Percentiles rank a stretch among this genome's conserved stretches.
phyloP scores from a whole-genome alignment of 2,113 vertebrate genomes.

The Orycteropus afer region DNA sequence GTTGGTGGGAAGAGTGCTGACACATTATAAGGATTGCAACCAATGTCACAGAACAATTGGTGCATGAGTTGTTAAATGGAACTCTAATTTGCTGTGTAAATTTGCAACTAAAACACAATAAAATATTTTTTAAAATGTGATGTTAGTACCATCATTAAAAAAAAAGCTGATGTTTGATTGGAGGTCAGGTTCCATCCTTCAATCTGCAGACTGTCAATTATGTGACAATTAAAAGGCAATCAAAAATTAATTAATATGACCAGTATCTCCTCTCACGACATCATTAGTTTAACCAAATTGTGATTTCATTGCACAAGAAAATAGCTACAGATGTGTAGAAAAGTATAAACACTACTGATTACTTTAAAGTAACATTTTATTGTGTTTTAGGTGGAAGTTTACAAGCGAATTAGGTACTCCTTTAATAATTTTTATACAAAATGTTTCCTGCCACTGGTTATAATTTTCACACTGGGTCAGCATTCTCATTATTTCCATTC shows the following conservation, averaged over 20 bases:
- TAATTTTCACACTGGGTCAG: neutral
- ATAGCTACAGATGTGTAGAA: constrained; percentile 32
- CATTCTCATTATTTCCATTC: too few species aligned
- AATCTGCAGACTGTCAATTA: neutral
- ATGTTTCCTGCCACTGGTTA: neutral
- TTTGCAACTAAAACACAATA: neutral
- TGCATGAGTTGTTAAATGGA: neutral
- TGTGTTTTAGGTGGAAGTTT: neutral
- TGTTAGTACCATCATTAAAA: neutral
- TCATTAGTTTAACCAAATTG: constrained; percentile 44
- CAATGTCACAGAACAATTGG: neutral
- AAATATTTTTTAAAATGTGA: neutral
- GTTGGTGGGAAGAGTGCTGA: neutral
- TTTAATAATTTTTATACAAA: neutral
- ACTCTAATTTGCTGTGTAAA: neutral
- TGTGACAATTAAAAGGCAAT: constrained; percentile 58
- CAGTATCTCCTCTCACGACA: constrained; percentile 24
- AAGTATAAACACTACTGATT: constrained; percentile 44
- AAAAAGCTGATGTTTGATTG: constrained; percentile 43
- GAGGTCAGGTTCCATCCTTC: constrained; percentile 32
- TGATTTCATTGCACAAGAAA: constrained; percentile 13
- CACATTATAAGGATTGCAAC: neutral
- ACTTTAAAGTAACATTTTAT: neutral
- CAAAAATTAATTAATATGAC: constrained; percentile 22
- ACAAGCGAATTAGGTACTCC: too few species aligned